phyloP scores from a whole-genome alignment of 2,888 invertebrate species.

The Nomada flava region DNA sequence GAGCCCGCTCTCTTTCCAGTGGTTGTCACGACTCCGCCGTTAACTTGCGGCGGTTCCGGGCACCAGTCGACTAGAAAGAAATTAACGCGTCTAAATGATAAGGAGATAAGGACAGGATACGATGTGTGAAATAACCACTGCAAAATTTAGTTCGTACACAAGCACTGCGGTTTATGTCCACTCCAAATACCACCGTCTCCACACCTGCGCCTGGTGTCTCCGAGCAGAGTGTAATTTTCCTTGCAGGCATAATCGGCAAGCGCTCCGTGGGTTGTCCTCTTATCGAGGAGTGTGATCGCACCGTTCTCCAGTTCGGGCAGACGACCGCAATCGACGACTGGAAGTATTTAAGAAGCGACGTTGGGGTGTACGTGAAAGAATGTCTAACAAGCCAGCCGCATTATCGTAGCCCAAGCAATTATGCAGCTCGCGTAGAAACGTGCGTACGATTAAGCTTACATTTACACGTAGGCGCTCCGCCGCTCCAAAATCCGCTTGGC shows the following conservation, averaged over 20 bases:
- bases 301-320: constrained; percentile 90
- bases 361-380: constrained; percentile 1
- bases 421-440: too few relatives aligned
- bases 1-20: constrained; percentile 92
- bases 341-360: constrained; percentile 35
- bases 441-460: constrained; percentile 86
- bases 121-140: background rate
- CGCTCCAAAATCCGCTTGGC: constrained; percentile 93
- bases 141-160: constrained; percentile 85
- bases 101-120: background rate
- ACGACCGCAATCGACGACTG: constrained; percentile 93
- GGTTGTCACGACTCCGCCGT: constrained; percentile 90
- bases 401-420: background rate
- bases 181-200: constrained; percentile 91
- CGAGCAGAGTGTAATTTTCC: constrained; percentile 94
- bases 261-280: constrained; percentile 92
- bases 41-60: constrained; percentile 91
- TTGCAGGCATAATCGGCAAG: constrained; percentile 91
- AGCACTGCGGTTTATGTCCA: constrained; percentile 91
- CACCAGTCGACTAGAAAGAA: constrained; percentile 90
- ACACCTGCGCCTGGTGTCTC: constrained; percentile 90
- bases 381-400: constrained; percentile 18
- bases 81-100: background rate
- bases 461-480: constrained; percentile 92
- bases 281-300: constrained; percentile 87